phyloP scores from a whole-genome alignment of 2,113 vertebrate species.

The Platichthys stellatus region DNA sequence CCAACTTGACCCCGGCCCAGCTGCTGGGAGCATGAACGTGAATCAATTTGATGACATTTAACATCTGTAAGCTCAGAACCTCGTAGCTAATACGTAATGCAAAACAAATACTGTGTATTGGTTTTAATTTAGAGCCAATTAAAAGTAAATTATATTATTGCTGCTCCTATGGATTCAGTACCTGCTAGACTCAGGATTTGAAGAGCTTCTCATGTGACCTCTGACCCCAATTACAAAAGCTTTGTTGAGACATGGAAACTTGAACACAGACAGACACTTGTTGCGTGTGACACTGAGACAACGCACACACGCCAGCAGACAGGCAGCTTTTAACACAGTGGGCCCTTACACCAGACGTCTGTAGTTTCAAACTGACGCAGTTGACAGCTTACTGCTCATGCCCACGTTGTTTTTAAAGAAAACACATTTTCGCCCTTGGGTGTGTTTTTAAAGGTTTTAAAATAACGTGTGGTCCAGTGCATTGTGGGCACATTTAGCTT shows the following conservation, averaged over 20 bases:
- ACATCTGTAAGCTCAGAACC: slow-evolving; percentile 7
- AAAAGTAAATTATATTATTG: not conserved
- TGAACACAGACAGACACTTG: slow-evolving; percentile 25
- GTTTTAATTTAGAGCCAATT: not conserved
- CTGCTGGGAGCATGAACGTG: slow-evolving; percentile 7
- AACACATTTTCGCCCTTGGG: not conserved
- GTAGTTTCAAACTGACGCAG: not conserved
- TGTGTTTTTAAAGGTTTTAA: not conserved
- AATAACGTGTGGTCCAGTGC: not conserved
- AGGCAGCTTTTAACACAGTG: slow-evolving; percentile 8
- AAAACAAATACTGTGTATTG: slow-evolving; percentile 4
- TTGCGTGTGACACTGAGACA: not conserved
- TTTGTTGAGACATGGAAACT: slow-evolving; percentile 4
- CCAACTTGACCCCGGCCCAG: not conserved
- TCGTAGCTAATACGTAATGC: not conserved
- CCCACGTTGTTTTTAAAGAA: not conserved
- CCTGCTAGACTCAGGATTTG: not conserved
- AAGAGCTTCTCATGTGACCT: slow-evolving; percentile 3
- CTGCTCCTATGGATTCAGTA: not conserved
- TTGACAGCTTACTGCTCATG: not conserved
- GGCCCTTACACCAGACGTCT: not conserved
- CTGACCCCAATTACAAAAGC: not conserved
- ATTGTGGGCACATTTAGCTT: not conserved
- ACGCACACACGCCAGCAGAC: not conserved
- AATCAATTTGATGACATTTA: not conserved